These are phyloP conservation scores for Drosophila neoperkinsi DNA, from an alignment of 2,888 invertebrate genomes.

Conservation along the genomic window DNA sequence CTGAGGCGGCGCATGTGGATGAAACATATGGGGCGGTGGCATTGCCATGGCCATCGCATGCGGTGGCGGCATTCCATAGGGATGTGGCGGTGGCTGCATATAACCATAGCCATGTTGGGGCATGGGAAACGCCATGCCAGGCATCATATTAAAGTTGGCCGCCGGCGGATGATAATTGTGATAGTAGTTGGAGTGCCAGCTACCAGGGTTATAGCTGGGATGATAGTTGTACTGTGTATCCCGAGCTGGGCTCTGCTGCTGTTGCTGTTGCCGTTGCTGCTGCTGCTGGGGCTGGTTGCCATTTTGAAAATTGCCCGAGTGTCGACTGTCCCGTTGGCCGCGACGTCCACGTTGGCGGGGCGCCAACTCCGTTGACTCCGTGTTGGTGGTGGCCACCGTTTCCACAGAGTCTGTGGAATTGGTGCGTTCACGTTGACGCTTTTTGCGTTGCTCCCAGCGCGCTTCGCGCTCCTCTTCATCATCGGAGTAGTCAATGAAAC, in stretches of 20 bases:
- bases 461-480: slow-evolving; percentile 92
- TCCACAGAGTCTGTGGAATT: slow-evolving; percentile 64
- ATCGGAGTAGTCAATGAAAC: slow-evolving; percentile 92
- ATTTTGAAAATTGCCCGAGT: slow-evolving; percentile 22
- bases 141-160: slow-evolving; percentile 66
- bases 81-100: slow-evolving; percentile 42
- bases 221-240: slow-evolving; percentile 63
- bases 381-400: slow-evolving; percentile 38
- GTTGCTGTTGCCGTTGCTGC: slow-evolving; percentile 20
- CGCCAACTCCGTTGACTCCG: slow-evolving; percentile 25
- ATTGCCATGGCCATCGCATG: slow-evolving; percentile 28
- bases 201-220: slow-evolving; percentile 76
- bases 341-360: slow-evolving; percentile 56
- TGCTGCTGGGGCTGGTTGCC: slow-evolving; percentile 27
- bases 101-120: slow-evolving; percentile 61
- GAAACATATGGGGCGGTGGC: slow-evolving; percentile 47
- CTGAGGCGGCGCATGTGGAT: slow-evolving; percentile 25
- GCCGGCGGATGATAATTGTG: slow-evolving; percentile 68
- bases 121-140: slow-evolving; percentile 55
- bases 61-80: slow-evolving; percentile 48
- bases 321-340: slow-evolving; percentile 43
- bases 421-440: slow-evolving; percentile 70
- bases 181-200: slow-evolving; percentile 84
- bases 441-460: slow-evolving; percentile 83
- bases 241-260: slow-evolving; percentile 31